Evolutionary conservation across 2,888 invertebrate genomes (phyloP), one percentile per base, ranked within the genome.

Genomic region (Exephanes ischioxanthus): DNA sequence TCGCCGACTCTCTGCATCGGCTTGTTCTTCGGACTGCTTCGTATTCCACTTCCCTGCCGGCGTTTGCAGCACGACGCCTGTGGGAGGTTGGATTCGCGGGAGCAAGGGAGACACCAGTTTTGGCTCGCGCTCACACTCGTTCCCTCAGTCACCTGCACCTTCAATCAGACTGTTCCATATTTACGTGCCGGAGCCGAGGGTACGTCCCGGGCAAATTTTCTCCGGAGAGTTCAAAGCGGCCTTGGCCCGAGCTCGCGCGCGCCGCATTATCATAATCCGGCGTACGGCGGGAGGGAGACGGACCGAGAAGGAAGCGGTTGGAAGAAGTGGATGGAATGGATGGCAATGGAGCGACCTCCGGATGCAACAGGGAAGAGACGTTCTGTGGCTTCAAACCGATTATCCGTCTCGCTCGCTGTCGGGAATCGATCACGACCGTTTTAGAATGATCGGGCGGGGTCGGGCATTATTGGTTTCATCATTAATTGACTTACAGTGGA

Each of bases 161-260:
- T 92, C 91, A 92, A 92, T 92, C 91, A 91, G 86, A 81, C 89
- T 90, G 85, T 87, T 92, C 91, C 91, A 91, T 92, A 92, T 92
- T 92, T 91, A 90, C 91, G 89, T 87, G 86, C 86, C 71, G 33
- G 70, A 80, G 87, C 66, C 85, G 76, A 81, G 85, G 51, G 48
- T 80, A 70, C 85, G 87, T 85, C 86, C 80, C 82, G 84, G 68
- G 87, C 87, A 90, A 92, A 91, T 91, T 91, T 90, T 87, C 87
- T 26, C 78, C 71, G 26, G 51, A 84, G 87, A 91, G 89, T 90
- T 92, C 90, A 90, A 90, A 91, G 90, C 90, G 88, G 88, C 89
- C 89, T 88, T 87, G 58, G 51, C 48, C 58, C 72, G 48, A n/a
- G 41, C 33, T 75, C 61, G 3, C 3, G 16, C 45, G 53, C 51